These are phyloP conservation scores for Drosophila fuyamai DNA, from an alignment of 1,140 invertebrate genomes.

Conservation along the genomic window DNA sequence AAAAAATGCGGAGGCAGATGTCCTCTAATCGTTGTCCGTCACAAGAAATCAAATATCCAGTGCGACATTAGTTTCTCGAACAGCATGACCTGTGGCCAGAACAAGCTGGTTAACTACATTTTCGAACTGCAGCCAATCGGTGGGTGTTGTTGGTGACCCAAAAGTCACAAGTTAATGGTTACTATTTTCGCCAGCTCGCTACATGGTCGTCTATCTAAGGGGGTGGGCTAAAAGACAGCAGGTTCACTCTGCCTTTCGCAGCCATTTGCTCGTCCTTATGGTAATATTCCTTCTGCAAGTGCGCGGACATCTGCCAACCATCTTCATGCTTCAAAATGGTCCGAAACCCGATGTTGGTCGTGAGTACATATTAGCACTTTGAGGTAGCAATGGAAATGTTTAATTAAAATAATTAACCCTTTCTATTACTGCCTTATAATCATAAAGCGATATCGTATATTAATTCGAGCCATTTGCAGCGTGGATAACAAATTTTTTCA, in stretches of 20 bases:
- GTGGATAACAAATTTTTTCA: constrained; percentile 7
- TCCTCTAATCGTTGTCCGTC: constrained; percentile 17
- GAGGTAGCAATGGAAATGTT: too few species aligned
- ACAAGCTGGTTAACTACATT: constrained; percentile 37
- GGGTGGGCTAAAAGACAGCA: constrained; percentile 9
- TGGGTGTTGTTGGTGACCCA: not conserved
- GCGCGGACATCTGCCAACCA: constrained; percentile 9
- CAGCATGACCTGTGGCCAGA: constrained; percentile 16
- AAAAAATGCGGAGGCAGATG: not conserved
- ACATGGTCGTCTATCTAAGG: constrained; percentile 47
- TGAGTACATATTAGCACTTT: constrained; percentile 10
- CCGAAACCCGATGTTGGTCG: constrained; percentile 1
- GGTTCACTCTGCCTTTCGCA: constrained; percentile 13
- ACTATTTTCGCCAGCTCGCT: constrained; percentile 29
- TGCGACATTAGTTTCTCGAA: constrained; percentile 33
- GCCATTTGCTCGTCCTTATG: constrained; percentile 32
- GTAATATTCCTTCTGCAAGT: constrained; percentile 51
- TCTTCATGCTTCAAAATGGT: constrained; percentile 13
- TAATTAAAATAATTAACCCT: not conserved
- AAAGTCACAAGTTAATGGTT: not conserved
- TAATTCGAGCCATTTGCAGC: not conserved
- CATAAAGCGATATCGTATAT: not conserved
- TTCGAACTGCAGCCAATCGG: constrained; percentile 48
- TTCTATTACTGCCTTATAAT: not conserved
- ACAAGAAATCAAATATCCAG: not conserved